Conservation (phyloP, 2,797 vertebrate genomes). For the Epinephelus awoara region DNA sequence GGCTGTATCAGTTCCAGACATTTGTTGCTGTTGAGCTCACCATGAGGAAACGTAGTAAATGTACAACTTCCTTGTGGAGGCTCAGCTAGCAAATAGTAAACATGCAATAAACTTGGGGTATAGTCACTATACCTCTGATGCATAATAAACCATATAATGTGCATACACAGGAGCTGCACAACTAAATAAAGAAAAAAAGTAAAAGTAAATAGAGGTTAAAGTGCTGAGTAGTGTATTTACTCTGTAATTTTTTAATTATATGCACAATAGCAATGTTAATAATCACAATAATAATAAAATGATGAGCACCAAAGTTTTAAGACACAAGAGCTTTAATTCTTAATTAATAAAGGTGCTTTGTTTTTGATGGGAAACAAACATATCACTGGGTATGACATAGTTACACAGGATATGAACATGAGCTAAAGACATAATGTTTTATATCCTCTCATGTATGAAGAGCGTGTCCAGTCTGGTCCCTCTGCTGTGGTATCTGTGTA, state of each 20-base stretch:
- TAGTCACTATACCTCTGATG: not conserved
- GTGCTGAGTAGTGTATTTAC: not conserved
- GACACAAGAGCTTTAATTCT: not conserved
- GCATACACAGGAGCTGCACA: not conserved
- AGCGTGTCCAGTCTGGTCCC: conserved; percentile 55
- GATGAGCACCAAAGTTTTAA: not conserved
- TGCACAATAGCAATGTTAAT: not conserved
- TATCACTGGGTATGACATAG: not conserved
- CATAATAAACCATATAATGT: not conserved
- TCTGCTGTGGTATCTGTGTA: conserved; percentile 32
- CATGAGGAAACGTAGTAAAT: conserved; percentile 24
- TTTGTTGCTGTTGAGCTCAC: conserved; percentile 18
- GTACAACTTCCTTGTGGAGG: conserved; percentile 32
- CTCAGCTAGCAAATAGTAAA: conserved; percentile 23
- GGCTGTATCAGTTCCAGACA: conserved; percentile 38
- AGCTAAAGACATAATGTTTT: not conserved
- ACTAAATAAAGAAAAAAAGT: not conserved
- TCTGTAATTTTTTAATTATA: not conserved
- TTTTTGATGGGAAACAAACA: not conserved
- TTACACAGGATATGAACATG: conserved; percentile 14
- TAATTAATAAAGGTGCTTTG: not conserved
- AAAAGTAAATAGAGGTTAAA: not conserved
- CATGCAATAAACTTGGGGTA: not conserved
- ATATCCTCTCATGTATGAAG: conserved; percentile 37
- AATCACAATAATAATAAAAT: not conserved